These are phyloP conservation scores for Zootoca vivipara DNA, from an alignment of 2,113 vertebrate genomes.

Conservation along the genomic window DNA sequence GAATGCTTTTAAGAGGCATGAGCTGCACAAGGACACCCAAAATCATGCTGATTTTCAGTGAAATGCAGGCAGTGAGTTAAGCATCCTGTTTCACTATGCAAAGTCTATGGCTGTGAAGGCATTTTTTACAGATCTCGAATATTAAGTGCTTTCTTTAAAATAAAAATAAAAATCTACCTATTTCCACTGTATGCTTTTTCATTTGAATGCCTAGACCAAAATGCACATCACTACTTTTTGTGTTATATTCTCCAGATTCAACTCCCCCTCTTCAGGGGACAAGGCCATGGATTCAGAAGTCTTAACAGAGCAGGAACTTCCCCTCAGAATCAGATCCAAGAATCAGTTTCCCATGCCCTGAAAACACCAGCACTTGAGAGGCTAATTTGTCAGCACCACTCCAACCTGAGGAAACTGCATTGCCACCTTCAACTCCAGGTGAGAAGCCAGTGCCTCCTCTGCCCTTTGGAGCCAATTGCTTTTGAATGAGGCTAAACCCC, in stretches of 20 bases:
- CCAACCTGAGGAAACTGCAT: neutral
- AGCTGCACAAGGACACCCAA: slow-evolving; percentile 39
- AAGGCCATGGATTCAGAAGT: no score
- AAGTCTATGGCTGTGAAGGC: neutral
- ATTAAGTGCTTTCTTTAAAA: no score
- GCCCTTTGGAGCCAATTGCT: no score
- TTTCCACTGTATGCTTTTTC: neutral
- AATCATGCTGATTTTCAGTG: neutral
- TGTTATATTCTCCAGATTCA: no score
- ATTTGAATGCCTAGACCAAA: neutral
- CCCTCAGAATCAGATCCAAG: no score
- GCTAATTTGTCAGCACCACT: no score
- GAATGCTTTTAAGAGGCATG: slow-evolving; percentile 58
- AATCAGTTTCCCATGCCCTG: no score
- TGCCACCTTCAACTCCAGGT: neutral
- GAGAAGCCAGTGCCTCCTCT: no score
- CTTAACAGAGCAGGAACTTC: no score
- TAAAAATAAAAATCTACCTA: neutral
- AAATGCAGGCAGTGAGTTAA: neutral
- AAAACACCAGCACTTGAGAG: no score
- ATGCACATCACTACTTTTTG: neutral
- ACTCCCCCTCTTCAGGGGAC: no score
- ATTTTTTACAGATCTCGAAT: slow-evolving; percentile 43
- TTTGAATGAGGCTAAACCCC: no score
- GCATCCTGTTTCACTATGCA: neutral